A percentile compares a stretch with the other conserved stretches of the same genome.
Conservation (phyloP, 2,113 vertebrate species). For the Podiceps cristatus region DNA sequence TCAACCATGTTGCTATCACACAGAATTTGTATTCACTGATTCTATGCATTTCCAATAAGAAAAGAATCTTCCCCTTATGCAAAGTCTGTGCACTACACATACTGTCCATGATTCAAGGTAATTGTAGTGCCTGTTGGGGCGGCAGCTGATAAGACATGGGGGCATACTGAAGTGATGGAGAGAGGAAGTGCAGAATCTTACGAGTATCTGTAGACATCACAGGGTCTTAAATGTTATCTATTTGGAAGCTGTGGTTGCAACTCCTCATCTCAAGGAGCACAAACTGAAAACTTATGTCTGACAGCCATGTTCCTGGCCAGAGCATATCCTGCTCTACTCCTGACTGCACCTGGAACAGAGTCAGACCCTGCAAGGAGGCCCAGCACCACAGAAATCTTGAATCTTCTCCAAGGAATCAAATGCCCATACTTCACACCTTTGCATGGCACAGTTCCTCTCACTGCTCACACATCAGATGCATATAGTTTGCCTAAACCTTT, state of each 20-base stretch:
- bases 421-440: background rate
- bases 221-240: background rate
- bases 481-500: background rate
- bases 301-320: background rate
- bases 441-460: background rate
- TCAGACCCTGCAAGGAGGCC: background rate
- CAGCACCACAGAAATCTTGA: background rate
- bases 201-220: background rate
- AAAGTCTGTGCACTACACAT: background rate
- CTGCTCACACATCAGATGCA: background rate
- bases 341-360: background rate
- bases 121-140: background rate
- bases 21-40: background rate
- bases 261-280: background rate
- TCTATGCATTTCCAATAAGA: background rate
- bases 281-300: accelerated
- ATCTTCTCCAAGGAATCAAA: background rate
- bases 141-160: background rate
- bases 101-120: background rate
- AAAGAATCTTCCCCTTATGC: background rate
- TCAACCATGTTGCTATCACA: background rate
- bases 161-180: background rate
- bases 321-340: background rate
- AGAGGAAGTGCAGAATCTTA: background rate
- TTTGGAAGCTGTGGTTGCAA: background rate